These are phyloP conservation scores for Benthochromis sp. DNA, from an alignment of 2,113 vertebrate genomes.

Conservation along the genomic window DNA sequence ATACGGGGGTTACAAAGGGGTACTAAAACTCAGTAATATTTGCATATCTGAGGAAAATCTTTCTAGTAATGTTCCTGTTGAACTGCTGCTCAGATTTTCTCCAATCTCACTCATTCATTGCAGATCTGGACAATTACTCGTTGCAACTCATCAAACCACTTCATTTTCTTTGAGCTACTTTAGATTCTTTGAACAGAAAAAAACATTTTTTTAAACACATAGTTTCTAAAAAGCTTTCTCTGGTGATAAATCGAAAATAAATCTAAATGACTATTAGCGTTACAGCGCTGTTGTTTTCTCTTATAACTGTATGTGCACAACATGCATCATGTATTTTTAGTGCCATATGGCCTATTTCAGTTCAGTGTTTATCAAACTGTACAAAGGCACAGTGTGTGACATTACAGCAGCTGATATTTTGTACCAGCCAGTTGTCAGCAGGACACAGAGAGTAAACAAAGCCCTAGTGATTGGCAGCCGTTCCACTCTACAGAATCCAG, in stretches of 20 bases:
- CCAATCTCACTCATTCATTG: not conserved
- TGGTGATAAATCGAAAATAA: not conserved
- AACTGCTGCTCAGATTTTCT: not conserved
- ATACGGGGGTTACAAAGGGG: rapidly evolving
- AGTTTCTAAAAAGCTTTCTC: not conserved
- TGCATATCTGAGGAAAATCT: not conserved
- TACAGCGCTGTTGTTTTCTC: not conserved
- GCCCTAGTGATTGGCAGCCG: conserved; percentile 33
- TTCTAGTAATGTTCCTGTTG: not conserved
- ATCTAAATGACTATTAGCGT: not conserved
- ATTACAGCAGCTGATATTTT: conserved; percentile 34
- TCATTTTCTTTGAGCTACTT: not conserved
- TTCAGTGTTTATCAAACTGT: not conserved
- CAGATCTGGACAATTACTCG: not conserved
- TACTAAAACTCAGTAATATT: not conserved
- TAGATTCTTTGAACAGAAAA: not conserved
- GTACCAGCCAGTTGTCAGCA: conserved; percentile 29
- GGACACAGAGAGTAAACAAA: conserved; percentile 42
- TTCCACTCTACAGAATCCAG: conserved; percentile 36
- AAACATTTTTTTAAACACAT: rapidly evolving
- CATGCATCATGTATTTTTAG: not conserved
- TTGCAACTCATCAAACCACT: not conserved
- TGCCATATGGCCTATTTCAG: not conserved
- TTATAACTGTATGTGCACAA: not conserved
- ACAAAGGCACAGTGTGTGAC: conserved; percentile 19